Conservation (phyloP, 2,797 vertebrate genomes). For the Sebastes minor region DNA sequence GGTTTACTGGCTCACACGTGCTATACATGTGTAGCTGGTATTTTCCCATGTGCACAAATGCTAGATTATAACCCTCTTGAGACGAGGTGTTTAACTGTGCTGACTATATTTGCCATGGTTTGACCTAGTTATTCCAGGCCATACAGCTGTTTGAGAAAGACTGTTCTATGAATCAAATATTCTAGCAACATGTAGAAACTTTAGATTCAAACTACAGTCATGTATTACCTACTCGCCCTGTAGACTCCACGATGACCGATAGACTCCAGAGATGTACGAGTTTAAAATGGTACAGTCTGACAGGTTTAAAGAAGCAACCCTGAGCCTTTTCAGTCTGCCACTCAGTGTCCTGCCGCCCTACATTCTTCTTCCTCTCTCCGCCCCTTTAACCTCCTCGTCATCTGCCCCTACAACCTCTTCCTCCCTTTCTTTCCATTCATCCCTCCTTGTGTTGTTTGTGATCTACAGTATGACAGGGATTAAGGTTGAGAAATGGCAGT, state of each 20-base stretch:
- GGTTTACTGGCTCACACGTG: neutral
- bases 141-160: neutral
- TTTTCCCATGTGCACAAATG: neutral
- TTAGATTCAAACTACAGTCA: neutral
- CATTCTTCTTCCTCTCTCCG: neutral
- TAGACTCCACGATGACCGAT: neutral
- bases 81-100: neutral
- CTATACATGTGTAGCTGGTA: neutral
- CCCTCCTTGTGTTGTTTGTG: constrained; percentile 36
- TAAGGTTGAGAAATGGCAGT: constrained; percentile 40
- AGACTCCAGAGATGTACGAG: neutral
- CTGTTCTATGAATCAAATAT: neutral
- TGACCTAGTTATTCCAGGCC: neutral
- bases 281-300: neutral
- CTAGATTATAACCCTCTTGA: neutral
- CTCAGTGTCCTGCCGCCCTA: neutral
- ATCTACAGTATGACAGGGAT: constrained; percentile 55
- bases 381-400: neutral
- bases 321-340: neutral
- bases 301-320: neutral
- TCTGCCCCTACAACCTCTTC: neutral
- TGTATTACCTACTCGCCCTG: neutral
- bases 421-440: neutral
- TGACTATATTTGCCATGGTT: neutral
- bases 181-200: neutral